Evolutionary conservation across 64 coral and sea anemone genomes (phyloP).

Genomic region (Montipora cactus): DNA sequence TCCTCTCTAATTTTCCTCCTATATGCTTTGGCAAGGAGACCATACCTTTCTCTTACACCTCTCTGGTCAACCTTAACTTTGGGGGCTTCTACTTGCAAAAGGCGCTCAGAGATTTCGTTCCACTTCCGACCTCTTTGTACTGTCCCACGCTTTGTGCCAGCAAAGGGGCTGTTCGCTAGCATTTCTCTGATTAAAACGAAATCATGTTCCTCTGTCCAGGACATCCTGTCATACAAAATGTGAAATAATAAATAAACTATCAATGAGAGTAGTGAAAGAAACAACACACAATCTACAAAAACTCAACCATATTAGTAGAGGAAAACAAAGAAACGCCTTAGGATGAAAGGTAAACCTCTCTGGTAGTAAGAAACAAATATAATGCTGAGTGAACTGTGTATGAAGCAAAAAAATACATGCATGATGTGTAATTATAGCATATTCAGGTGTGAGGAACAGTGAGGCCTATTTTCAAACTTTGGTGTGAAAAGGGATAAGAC

Average conservation of each 20-base stretch:
- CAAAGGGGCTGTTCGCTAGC: constrained; percentile 39
- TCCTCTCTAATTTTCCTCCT: neutral
- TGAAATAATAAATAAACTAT: constrained; percentile 6
- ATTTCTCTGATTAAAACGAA: constrained; percentile 67
- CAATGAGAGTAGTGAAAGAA: constrained; percentile 25
- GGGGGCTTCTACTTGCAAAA: constrained; percentile 49
- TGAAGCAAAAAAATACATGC: no score
- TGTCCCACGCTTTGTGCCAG: constrained; percentile 54
- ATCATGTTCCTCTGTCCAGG: constrained; percentile 64
- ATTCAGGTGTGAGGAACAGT: constrained; percentile 10
- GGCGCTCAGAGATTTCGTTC: constrained; percentile 43
- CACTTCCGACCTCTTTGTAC: constrained; percentile 30
- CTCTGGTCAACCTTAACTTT: constrained; percentile 37
- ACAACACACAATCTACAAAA: constrained; percentile 18
- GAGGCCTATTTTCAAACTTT: constrained; percentile 22
- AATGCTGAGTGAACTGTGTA: constrained; percentile 5
- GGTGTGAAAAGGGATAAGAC: constrained; percentile 34
- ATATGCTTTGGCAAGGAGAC: constrained; percentile 27
- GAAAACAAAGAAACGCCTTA: constrained; percentile 24
- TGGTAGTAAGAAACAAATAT: constrained; percentile 18
- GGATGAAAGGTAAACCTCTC: neutral
- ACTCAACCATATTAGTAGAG: neutral
- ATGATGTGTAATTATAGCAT: no score
- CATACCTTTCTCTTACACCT: constrained; percentile 40
- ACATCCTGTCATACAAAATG: constrained; percentile 33